These are phyloP conservation scores for Aporophyla nigra DNA, from an alignment of 2,888 invertebrate species.

Conservation along the genomic window DNA sequence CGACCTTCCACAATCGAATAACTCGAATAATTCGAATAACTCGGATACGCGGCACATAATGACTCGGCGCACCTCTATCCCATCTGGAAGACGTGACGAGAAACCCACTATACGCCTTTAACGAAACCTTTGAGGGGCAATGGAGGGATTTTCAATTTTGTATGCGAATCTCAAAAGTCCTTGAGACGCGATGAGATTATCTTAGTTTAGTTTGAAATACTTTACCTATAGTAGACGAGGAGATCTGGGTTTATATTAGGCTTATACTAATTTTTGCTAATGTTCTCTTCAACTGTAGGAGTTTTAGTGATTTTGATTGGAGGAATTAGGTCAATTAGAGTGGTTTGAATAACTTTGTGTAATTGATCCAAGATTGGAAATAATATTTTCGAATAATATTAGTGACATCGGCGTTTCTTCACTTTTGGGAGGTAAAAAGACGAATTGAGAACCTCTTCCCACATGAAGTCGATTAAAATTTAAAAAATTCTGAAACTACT, in stretches of 20 bases:
- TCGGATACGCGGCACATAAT: slow-evolving; percentile 46
- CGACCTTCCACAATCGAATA: slow-evolving; percentile 49
- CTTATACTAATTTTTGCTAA: slow-evolving; percentile 23
- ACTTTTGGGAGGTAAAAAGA: not conserved
- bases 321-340: not conserved
- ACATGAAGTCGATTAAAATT: no score
- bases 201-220: slow-evolving; percentile 50
- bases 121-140: slow-evolving; percentile 71
- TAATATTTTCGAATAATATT: not conserved
- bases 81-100: slow-evolving; percentile 72
- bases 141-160: slow-evolving; percentile 74
- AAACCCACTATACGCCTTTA: slow-evolving; percentile 71
- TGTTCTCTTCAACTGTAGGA: not conserved
- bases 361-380: not conserved
- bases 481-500: no score
- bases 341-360: not conserved
- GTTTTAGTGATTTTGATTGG: slow-evolving; percentile 3
- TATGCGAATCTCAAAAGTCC: slow-evolving; percentile 71
- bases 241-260: slow-evolving; percentile 11
- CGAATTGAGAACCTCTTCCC: no score
- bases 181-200: slow-evolving; percentile 71
- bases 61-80: slow-evolving; percentile 66
- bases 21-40: slow-evolving; percentile 47
- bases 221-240: slow-evolving; percentile 9
- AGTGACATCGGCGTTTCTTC: not conserved